Evolutionary conservation across 2,888 invertebrate genomes (phyloP), one percentile per base, ranked within the genome.

Genomic region (Drosophila picticornis): DNA sequence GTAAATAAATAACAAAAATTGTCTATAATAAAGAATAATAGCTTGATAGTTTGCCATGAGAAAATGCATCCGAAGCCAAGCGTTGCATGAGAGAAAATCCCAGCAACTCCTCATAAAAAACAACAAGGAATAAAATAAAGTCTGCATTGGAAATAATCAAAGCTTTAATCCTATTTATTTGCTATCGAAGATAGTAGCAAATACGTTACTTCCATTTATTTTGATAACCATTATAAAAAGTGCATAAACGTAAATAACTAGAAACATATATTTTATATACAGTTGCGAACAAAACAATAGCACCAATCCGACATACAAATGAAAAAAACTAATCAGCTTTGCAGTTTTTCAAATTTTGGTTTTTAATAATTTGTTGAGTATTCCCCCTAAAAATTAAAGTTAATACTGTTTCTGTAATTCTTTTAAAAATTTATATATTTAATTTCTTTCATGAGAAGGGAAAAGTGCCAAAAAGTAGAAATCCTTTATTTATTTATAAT

Each of bases 101-200:
- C 32, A 52, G 13, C 27, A 53, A 31, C 58, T 57, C 29, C 51
- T 46, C 61, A 60, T 65, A 53, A 70, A 75, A 73, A 22, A 51
- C 57, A 57, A 60, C 48, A 50, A 68, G 50, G 58, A 80, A 78
- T 70, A 75, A 71, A 84, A 84, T 68, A 65, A 73, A 75, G 29
- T 52, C 80, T 72, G 60, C 63, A 60, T 48, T 52, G 65, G 58
- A 72, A 58, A 69, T 73, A 86, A 83, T 78, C 73, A 75, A 84
- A 76, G 79, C 72, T 79, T 80, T 83, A 90, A 85, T 88, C 83
- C 83, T 50, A 82, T 89, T 87, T 77, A 79, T 81, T 62, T 68
- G 53, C 34, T 68, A 80, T 80, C 80, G 82, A 82, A 75, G 66
- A 61, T 56, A 38, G 56, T 16, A 16, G 16, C 36, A 27, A n/a